These are phyloP conservation scores for Colletes gigas DNA, from an alignment of 1,140 invertebrate species.

Conservation along the genomic window DNA sequence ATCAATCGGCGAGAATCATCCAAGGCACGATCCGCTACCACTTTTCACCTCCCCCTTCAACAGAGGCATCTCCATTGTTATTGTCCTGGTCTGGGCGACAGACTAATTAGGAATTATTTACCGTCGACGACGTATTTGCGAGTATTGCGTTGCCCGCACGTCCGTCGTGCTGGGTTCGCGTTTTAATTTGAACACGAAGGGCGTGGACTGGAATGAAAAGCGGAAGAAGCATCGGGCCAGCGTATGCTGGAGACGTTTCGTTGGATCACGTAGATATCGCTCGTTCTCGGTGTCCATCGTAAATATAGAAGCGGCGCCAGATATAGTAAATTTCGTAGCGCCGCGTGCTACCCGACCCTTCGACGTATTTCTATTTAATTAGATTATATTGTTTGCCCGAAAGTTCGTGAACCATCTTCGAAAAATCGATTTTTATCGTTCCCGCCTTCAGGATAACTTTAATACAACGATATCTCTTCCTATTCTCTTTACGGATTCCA, in stretches of 20 bases:
- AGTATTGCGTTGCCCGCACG: slow-evolving; percentile 38
- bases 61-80: slow-evolving; percentile 40
- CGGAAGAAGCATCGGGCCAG: slow-evolving; percentile 49
- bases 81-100: slow-evolving; percentile 17
- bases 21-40: neutral
- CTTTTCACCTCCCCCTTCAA: neutral
- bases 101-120: slow-evolving; percentile 57
- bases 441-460: too few relatives aligned
- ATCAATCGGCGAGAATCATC: neutral
- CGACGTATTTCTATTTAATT: neutral
- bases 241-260: slow-evolving; percentile 42
- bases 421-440: too few relatives aligned
- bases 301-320: slow-evolving; percentile 66
- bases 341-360: neutral
- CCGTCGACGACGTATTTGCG: slow-evolving; percentile 52
- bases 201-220: slow-evolving; percentile 59
- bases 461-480: too few relatives aligned
- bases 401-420: neutral
- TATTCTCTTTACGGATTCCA: too few relatives aligned
- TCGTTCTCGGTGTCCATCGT: slow-evolving; percentile 56
- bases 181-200: slow-evolving; percentile 56
- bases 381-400: slow-evolving; percentile 17
- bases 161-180: slow-evolving; percentile 46
- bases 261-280: slow-evolving; percentile 59
- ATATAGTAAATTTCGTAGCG: slow-evolving; percentile 63